Conservation (phyloP, 2,888 invertebrate genomes). For the Thymelicus acteon region DNA sequence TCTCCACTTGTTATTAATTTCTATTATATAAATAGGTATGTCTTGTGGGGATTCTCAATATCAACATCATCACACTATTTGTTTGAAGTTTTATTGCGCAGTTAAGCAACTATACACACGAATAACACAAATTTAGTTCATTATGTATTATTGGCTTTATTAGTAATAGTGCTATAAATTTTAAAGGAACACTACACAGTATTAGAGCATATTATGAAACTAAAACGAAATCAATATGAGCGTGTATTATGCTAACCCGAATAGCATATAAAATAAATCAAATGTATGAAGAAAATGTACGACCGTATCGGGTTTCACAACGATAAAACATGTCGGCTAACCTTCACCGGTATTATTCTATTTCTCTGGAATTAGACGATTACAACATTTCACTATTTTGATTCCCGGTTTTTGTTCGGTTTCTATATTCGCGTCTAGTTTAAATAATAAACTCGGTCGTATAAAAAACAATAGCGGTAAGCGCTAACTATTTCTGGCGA, state of each 20-base stretch:
- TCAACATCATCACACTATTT: no score
- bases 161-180: no score
- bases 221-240: slow-evolving; percentile 23
- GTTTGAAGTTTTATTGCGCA: no score
- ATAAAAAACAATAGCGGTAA: slow-evolving; percentile 45
- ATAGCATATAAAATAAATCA: slow-evolving; percentile 38
- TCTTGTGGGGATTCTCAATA: no score
- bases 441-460: slow-evolving; percentile 56
- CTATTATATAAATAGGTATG: no score
- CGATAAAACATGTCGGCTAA: slow-evolving; percentile 53
- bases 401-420: slow-evolving; percentile 63
- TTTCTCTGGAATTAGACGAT: slow-evolving; percentile 75
- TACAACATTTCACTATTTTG: slow-evolving; percentile 69
- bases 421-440: slow-evolving; percentile 63
- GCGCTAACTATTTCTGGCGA: slow-evolving; percentile 21
- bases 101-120: no score
- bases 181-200: neutral
- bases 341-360: slow-evolving; percentile 65
- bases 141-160: no score
- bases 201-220: slow-evolving; percentile 5
- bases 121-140: no score
- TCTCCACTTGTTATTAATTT: no score
- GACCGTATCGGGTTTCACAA: slow-evolving; percentile 42
- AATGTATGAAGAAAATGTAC: slow-evolving; percentile 33
- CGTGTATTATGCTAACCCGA: slow-evolving; percentile 36